Base-by-base conservation (phyloP, 2,888 invertebrate genomes). In the Heterodera filipjevi region DNA sequence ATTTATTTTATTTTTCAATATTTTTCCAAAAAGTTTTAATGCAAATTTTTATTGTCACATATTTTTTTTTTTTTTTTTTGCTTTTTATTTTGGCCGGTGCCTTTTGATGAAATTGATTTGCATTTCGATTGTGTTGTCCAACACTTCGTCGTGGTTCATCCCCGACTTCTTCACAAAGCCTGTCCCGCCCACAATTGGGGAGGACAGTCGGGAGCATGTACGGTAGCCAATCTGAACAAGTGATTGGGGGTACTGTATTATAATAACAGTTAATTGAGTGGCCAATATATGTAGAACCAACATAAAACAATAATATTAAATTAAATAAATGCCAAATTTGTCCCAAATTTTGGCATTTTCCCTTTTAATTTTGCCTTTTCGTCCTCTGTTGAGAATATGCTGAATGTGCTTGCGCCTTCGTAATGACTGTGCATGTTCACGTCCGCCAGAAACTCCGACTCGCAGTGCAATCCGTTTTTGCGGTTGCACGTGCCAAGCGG, bases 401-500 rank as follows among this genome's bases (percentile, higher is more conserved):
- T 85, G 81, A 88, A 88, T 1, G 87, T 81, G 66, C 84, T 79
- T 0, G 81, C 77, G n/a, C 86, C 88, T 72, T 88, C 88, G 79
- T 88, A 88, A 49, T 80, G 71, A 30, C 82, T 77, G 46, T 83
- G 83, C 46, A 82, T 80, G 71, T 88, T 88, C 44, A 88, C 88
- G 78, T 88, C 88, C 68, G 85, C 82, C 16, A 88, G 81, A 80
- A 88, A 88, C 33, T 85, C 83, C 1, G 87, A 88, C 46, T 87
- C 87, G 78, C 88, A 88, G 76, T 88, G 87, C 14, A 88, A 79
- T 0, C 88, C 88, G 53, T 85, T 87, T 71, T 82, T 68, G 22
- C 78, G 80, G 74, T 86, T 84, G 72, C 88, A 88, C 30, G 88
- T 88, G 35, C 88, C 88, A 12, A 88, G 85, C 1, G 88, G 88